phyloP scores from a whole-genome alignment of 1,140 invertebrate species.

The Drosophila burlai region DNA sequence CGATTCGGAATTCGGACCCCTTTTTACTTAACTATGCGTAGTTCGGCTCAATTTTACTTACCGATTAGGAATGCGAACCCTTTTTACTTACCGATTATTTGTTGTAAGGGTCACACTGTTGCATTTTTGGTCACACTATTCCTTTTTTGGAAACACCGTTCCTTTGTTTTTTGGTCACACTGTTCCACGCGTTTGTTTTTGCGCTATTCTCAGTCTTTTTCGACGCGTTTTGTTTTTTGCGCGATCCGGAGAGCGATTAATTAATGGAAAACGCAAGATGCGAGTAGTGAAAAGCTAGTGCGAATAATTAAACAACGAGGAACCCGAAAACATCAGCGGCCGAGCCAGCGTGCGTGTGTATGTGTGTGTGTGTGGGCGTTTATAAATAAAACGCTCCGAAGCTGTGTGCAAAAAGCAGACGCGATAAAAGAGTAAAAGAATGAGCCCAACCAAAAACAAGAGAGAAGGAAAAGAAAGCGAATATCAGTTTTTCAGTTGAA shows the following conservation, averaged over 20 bases:
- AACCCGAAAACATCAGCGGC: slow-evolving; percentile 40
- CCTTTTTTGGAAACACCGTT: no score
- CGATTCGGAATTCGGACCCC: no score
- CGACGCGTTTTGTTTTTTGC: slow-evolving; percentile 63
- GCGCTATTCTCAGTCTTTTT: slow-evolving; percentile 57
- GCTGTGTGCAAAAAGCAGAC: slow-evolving; percentile 77
- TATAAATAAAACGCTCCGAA: slow-evolving; percentile 82
- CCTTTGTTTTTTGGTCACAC: slow-evolving; percentile 2
- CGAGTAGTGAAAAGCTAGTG: slow-evolving; percentile 34
- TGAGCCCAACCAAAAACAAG: slow-evolving; percentile 69
- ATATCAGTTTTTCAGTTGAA: slow-evolving; percentile 55
- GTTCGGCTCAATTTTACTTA: no score
- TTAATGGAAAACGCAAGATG: slow-evolving; percentile 54
- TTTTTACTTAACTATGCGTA: no score
- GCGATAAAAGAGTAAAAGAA: slow-evolving; percentile 77
- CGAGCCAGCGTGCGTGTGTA: slow-evolving; percentile 45
- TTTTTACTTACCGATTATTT: no score
- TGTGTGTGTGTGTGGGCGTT: slow-evolving; percentile 50
- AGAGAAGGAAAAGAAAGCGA: slow-evolving; percentile 69
- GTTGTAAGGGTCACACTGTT: no score
- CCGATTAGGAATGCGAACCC: no score
- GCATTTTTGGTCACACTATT: not conserved
- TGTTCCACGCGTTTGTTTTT: slow-evolving; percentile 41
- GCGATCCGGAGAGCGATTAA: slow-evolving; percentile 53
- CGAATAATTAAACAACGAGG: slow-evolving; percentile 46